These are phyloP conservation scores for Sander lucioperca DNA, from an alignment of 2,113 vertebrate genomes.

Conservation along the genomic window DNA sequence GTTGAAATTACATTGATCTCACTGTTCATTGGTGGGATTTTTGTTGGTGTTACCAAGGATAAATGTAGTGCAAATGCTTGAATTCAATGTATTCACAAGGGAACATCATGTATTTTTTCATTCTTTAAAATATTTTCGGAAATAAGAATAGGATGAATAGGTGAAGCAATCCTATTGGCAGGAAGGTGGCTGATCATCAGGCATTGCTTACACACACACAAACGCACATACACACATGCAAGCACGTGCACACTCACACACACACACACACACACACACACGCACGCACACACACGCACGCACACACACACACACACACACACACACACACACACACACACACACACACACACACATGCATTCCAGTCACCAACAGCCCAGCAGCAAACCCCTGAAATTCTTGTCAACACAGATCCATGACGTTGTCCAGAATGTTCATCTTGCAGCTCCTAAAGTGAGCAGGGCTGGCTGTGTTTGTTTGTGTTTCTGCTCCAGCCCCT, in stretches of 20 bases:
- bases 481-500: conserved; percentile 65
- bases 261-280: not conserved
- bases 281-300: not conserved
- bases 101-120: not conserved
- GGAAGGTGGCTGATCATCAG: conserved; percentile 12
- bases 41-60: not conserved
- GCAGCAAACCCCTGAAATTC: conserved; percentile 64
- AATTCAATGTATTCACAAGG: not conserved
- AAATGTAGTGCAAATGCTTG: conserved; percentile 7
- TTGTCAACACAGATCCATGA: conserved; percentile 67
- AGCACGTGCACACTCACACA: too few relatives aligned
- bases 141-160: not conserved
- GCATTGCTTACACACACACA: not conserved
- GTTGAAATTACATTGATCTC: not conserved
- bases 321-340: not conserved
- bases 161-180: conserved; percentile 1
- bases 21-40: not conserved
- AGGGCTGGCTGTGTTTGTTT: conserved; percentile 72
- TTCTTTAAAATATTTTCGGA: not conserved
- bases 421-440: conserved; percentile 67
- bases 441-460: conserved; percentile 47
- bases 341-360: conserved; percentile 23
- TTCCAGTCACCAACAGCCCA: conserved; percentile 60
- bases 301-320: not conserved
- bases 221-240: too few relatives aligned